Conservation (phyloP, 2,888 invertebrate species). For the Petrophora chlorosata region DNA sequence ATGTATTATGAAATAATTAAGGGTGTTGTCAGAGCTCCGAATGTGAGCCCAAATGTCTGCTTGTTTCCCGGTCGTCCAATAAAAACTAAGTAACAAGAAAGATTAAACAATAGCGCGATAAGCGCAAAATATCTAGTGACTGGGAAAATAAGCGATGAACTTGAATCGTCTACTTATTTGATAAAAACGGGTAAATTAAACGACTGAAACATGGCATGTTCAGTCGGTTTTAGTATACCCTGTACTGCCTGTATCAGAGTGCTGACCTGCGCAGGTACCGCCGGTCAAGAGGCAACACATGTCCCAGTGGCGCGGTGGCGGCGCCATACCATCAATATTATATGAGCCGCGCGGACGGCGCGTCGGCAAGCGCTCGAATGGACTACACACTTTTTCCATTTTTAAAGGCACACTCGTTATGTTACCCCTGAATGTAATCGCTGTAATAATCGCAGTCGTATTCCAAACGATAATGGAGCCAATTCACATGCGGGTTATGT, state of each 20-base stretch:
- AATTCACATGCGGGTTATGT: conserved; percentile 3
- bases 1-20: too few relatives aligned
- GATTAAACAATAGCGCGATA: too few relatives aligned
- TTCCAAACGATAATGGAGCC: conserved; percentile 22
- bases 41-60: too few relatives aligned
- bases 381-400: conserved; percentile 39
- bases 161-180: conserved; percentile 6
- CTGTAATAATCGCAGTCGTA: conserved; percentile 28
- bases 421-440: conserved; percentile 28
- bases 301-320: conserved; percentile 37
- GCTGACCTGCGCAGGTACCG: conserved; percentile 34
- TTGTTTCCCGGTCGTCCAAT: too few relatives aligned
- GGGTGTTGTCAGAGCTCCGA: too few relatives aligned
- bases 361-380: conserved; percentile 38
- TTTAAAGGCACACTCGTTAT: conserved; percentile 30
- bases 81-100: too few relatives aligned
- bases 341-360: conserved; percentile 48
- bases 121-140: too few relatives aligned
- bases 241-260: conserved; percentile 16
- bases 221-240: conserved; percentile 13
- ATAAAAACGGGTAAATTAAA: conserved; percentile 14
- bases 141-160: conserved; percentile 4
- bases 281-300: conserved; percentile 43
- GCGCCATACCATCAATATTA: conserved; percentile 59
- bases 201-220: too few relatives aligned